A percentile compares a stretch with the other conserved stretches of the same genome.
Conservation (phyloP, 2,797 vertebrate genomes). For the Poecilia picta region DNA sequence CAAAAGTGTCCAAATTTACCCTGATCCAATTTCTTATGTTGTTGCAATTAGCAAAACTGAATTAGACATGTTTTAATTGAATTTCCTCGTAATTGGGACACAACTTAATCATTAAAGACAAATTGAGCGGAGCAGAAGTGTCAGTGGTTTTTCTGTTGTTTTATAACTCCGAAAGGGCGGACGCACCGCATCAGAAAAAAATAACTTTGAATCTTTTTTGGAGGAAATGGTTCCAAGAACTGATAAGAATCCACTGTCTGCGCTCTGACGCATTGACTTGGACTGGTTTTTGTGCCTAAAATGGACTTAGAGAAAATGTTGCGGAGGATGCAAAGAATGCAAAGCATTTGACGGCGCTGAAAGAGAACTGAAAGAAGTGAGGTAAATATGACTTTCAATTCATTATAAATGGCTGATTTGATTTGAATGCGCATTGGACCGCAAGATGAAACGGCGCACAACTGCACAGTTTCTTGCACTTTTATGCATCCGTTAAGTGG, state of each 20-base stretch:
- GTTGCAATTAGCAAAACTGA: background rate
- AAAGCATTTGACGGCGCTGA: conserved; percentile 43
- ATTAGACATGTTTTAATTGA: background rate
- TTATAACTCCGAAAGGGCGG: conserved; percentile 11
- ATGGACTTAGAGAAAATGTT: conserved; percentile 69
- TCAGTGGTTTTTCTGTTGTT: conserved; percentile 7
- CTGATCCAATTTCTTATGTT: background rate
- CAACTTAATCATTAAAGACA: conserved; percentile 2
- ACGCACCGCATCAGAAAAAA: background rate
- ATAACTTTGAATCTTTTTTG: background rate
- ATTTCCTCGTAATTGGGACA: background rate
- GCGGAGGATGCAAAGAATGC: conserved; percentile 63
- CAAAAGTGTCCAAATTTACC: background rate
- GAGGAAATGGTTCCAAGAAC: conserved; percentile 5
- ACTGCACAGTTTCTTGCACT: background rate
- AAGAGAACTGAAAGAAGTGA: conserved; percentile 33
- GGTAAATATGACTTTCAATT: conserved; percentile 48
- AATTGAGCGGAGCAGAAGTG: background rate
- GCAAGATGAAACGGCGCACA: background rate
- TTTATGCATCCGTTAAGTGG: background rate
- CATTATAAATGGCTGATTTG: background rate
- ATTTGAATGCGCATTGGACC: background rate
- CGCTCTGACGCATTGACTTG: conserved; percentile 58
- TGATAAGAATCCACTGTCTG: conserved; percentile 36
- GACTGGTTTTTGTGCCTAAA: conserved; percentile 55